Percentiles rank a stretch among this genome's conserved stretches.
These are phyloP conservation scores for Aurelia sp. DNA, from an alignment of 30 jellyfish, hydroid and myxozoan species.

Conservation along the genomic window DNA sequence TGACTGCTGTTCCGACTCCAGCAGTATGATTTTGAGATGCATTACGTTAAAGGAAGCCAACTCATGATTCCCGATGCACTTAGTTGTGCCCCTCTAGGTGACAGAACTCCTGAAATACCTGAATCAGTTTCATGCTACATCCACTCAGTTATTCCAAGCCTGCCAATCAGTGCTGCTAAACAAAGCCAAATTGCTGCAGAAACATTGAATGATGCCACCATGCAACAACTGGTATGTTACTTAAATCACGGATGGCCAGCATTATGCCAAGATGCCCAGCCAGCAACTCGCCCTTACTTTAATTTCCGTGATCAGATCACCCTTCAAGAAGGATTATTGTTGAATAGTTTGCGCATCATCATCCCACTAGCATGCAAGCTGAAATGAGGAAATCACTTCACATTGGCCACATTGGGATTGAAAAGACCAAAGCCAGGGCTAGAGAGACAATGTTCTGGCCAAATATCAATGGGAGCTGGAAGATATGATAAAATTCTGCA, in stretches of 20 bases:
- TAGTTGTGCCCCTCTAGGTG: constrained; percentile 55
- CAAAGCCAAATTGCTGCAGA: too few species aligned
- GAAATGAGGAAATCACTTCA: constrained; percentile 31
- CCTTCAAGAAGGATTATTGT: constrained; percentile 11
- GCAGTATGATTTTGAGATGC: constrained; percentile 7
- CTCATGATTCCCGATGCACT: constrained; percentile 53
- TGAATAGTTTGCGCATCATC: constrained; percentile 36
- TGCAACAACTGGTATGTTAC: too few species aligned
- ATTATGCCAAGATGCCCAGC: too few species aligned
- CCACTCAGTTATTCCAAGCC: background rate
- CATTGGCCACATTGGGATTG: constrained; percentile 60
- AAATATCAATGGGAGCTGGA: constrained; percentile 26
- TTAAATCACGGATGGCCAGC: too few species aligned
- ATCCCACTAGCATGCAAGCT: constrained; percentile 45
- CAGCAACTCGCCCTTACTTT: too few species aligned
- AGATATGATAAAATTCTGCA: constrained; percentile 16
- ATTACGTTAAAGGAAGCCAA: constrained; percentile 13
- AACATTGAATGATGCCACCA: too few species aligned
- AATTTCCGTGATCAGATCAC: too few species aligned
- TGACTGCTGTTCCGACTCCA: constrained; percentile 58
- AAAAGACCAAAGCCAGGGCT: constrained; percentile 47
- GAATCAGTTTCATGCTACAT: constrained; percentile 5
- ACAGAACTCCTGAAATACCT: constrained; percentile 41
- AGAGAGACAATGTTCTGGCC: constrained; percentile 54
- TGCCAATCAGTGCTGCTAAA: too few species aligned